Base-by-base conservation (phyloP, 2,797 vertebrate species). In the Microtus agrestis region DNA sequence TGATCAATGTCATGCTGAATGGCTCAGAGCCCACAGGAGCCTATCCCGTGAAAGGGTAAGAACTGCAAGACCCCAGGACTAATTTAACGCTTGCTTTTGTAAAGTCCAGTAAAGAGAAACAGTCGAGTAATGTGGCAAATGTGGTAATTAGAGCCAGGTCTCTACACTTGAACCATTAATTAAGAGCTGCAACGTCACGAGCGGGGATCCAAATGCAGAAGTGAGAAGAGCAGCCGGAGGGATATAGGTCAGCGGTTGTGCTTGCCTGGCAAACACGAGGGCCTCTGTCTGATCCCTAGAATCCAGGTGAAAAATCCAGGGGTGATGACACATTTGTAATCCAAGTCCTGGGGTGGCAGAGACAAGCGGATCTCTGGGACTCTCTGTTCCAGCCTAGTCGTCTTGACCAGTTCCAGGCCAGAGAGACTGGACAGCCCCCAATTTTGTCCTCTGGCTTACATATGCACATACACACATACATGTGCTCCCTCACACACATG, bases 21-120 rank as follows among this genome's bases (percentile, higher is more conserved):
- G 98, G 99, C 59, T 99, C 99, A 54, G 97, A 98, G 56, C 97
- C 71, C 0, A 91, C 91, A 82, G 99, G 98, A 95, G 98, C 98
- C 89, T 99, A 98, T 97, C 98, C 98, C 29, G 4, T 93, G 0
- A 97, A 97, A 80, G 98, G 99, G 99, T 99, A 97, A 98, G 98
- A 91, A 96, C 0, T 7, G 1, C 29, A 78, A 19, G 31, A 51
- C 54, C 61, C 40, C 15, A 43, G 29, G 3, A n/a, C 37, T 27
- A 76, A 0, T 40, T 17, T 65, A 56, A 87, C n/a, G 69, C 63
- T 84, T 89, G 51, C n/a, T 86, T 93, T 63, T 89, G 9, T 77
- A 93, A 86, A 91, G 80, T 67, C 9, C 31, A 9, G 48, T 46
- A 51, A 34, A 92, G 59, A 29, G 37, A 54, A 82, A 84, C 15